Percentiles rank a stretch among this genome's conserved stretches.
Evolutionary conservation across 2,888 invertebrate genomes (phyloP).

Genomic region (Rhingia rostrata): DNA sequence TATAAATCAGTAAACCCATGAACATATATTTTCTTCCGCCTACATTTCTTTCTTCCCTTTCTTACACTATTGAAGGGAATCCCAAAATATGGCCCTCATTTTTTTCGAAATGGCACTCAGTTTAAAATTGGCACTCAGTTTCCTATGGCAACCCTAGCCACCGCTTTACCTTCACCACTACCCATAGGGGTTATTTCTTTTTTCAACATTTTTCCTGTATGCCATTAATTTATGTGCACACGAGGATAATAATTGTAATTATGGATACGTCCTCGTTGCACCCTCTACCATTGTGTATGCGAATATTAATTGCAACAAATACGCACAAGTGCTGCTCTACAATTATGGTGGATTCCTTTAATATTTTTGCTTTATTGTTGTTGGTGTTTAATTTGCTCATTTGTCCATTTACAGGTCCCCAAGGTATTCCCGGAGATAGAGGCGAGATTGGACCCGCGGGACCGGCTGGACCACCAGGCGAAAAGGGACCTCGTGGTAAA

Average conservation of each 20-base stretch:
- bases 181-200: slow-evolving; percentile 53
- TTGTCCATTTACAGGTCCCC: slow-evolving; percentile 78
- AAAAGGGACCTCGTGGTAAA: slow-evolving; percentile 95
- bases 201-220: slow-evolving; percentile 12
- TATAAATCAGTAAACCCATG: too few relatives aligned
- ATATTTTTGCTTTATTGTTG: slow-evolving; percentile 29
- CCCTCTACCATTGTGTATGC: background rate
- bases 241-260: slow-evolving; percentile 70
- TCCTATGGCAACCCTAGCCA: slow-evolving; percentile 3
- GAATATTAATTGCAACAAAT: slow-evolving; percentile 39
- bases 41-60: too few relatives aligned
- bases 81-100: too few relatives aligned
- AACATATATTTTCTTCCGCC: too few relatives aligned
- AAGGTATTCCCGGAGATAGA: slow-evolving; percentile 80
- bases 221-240: slow-evolving; percentile 70
- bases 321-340: slow-evolving; percentile 31
- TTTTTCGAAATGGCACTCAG: slow-evolving; percentile 16
- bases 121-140: too few relatives aligned
- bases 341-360: slow-evolving; percentile 55
- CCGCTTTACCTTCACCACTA: slow-evolving; percentile 15
- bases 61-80: too few relatives aligned
- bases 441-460: slow-evolving; percentile 88
- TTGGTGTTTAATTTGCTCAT: slow-evolving; percentile 5
- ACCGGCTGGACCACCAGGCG: slow-evolving; percentile 89
- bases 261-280: slow-evolving; percentile 42